Conservation (phyloP, 2,888 invertebrate genomes). For the Hofmannophila pseudospretella region DNA sequence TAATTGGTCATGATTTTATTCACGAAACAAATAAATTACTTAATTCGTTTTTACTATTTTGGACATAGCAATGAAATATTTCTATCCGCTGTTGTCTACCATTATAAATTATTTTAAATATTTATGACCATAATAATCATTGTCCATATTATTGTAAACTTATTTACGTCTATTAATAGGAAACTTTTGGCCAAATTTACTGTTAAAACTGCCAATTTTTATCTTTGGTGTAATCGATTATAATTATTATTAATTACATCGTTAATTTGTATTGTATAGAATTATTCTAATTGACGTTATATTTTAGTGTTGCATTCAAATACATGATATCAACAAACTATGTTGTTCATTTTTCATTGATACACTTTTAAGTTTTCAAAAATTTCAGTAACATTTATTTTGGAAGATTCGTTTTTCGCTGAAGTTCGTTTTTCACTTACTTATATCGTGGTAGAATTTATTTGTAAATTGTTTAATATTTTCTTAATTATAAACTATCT, state of each 20-base stretch:
- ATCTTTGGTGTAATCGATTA: not conserved
- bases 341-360: slow-evolving; percentile 41
- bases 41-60: too few species aligned
- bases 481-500: slow-evolving; percentile 30
- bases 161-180: slow-evolving; percentile 14
- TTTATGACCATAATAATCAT: too few species aligned
- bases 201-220: slow-evolving; percentile 32
- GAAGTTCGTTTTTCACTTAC: slow-evolving; percentile 27
- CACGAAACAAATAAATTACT: too few species aligned
- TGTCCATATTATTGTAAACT: slow-evolving; percentile 4
- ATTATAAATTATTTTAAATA: too few species aligned
- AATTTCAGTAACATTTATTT: slow-evolving; percentile 67
- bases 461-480: slow-evolving; percentile 28
- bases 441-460: slow-evolving; percentile 28
- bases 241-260: slow-evolving; percentile 31
- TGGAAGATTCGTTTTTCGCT: slow-evolving; percentile 65
- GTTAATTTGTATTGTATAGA: slow-evolving; percentile 45
- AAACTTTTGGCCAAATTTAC: slow-evolving; percentile 47
- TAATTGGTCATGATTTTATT: too few species aligned
- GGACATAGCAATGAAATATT: too few species aligned
- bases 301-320: slow-evolving; percentile 68
- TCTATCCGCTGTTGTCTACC: too few species aligned
- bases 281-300: slow-evolving; percentile 56
- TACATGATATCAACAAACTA: slow-evolving; percentile 59
- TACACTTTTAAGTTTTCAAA: too few species aligned